Percentiles rank a stretch among this genome's conserved stretches.
These are phyloP conservation scores for Encarsia formosa DNA, from an alignment of 2,888 invertebrate species.

Conservation along the genomic window DNA sequence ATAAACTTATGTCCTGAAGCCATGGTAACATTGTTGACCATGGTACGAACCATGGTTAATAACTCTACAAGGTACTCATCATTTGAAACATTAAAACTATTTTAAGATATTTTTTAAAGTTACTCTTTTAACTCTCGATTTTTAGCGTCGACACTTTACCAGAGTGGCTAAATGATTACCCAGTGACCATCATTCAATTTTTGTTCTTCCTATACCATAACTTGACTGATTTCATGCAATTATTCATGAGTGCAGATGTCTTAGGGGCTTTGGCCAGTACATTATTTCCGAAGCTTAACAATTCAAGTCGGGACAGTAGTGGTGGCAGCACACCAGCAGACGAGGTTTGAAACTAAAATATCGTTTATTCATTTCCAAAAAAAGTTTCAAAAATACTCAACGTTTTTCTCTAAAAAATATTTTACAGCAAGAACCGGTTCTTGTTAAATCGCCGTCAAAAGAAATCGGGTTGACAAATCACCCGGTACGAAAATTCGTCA, in stretches of 20 bases:
- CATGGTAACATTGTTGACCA: conserved; percentile 78
- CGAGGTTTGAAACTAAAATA: conserved; percentile 48
- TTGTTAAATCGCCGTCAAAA: conserved; percentile 53
- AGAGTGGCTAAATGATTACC: conserved; percentile 73
- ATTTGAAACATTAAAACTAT: conserved; percentile 8
- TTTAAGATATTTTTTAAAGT: no score
- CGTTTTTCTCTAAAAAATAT: conserved; percentile 4
- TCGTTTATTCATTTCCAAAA: neutral
- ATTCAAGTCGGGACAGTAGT: conserved; percentile 70
- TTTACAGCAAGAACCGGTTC: conserved; percentile 47
- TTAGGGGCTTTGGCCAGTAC: conserved; percentile 80
- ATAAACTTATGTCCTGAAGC: conserved; percentile 87
- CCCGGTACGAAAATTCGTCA: conserved; percentile 81
- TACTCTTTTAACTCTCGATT: conserved; percentile 1
- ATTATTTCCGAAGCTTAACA: conserved; percentile 65
- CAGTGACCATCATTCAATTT: conserved; percentile 81
- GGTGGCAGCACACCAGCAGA: conserved; percentile 75
- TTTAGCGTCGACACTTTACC: conserved; percentile 59
- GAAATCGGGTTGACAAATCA: conserved; percentile 65
- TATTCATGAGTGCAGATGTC: conserved; percentile 90
- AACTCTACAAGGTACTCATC: conserved; percentile 49
- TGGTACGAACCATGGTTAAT: conserved; percentile 75
- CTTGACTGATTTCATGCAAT: conserved; percentile 84
- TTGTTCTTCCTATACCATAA: conserved; percentile 94
- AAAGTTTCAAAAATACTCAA: neutral